These are phyloP conservation scores for Tineola bisselliella DNA, from an alignment of 2,888 invertebrate genomes.

Conservation along the genomic window DNA sequence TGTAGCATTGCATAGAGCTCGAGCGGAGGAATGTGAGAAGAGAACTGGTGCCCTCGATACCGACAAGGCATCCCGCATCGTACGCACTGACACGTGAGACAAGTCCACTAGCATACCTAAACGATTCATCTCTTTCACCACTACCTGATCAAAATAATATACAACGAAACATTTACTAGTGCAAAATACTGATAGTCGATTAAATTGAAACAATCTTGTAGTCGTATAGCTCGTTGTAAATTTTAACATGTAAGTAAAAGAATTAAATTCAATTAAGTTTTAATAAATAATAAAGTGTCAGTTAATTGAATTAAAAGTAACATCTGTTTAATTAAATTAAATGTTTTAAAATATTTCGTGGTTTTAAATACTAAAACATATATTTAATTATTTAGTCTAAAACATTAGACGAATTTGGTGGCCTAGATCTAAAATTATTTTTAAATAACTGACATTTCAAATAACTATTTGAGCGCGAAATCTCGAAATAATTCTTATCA, in stretches of 20 bases:
- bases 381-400: neutral
- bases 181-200: too few relatives aligned
- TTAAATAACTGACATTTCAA: neutral
- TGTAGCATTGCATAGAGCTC: slow-evolving; percentile 81
- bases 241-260: too few relatives aligned
- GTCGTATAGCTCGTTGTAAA: too few relatives aligned
- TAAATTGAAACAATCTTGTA: too few relatives aligned
- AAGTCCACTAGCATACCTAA: slow-evolving; percentile 89
- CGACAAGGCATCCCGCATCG: slow-evolving; percentile 82
- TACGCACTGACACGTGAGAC: slow-evolving; percentile 81
- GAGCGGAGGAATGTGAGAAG: slow-evolving; percentile 87
- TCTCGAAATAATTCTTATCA: too few relatives aligned
- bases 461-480: too few relatives aligned
- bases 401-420: neutral
- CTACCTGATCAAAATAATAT: slow-evolving; percentile 57
- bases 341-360: neutral
- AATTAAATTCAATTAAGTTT: too few relatives aligned
- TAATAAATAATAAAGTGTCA: too few relatives aligned
- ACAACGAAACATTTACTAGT: too few relatives aligned
- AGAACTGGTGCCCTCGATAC: slow-evolving; percentile 84
- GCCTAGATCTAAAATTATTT: neutral
- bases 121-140: slow-evolving; percentile 89
- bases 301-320: neutral
- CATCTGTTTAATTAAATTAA: neutral
- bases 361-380: neutral